phyloP scores from a whole-genome alignment of 1,140 invertebrate genomes.

The honey bee (Apis mellifera) region Amel_HAv3.1 CM009941.2:13483001-13483500 shows the following conservation, averaged over 20 bases:
- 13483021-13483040: background rate
- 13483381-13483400: conserved; percentile 24
- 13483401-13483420: background rate
- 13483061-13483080: background rate
- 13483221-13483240: background rate
- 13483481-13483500: conserved; percentile 46
- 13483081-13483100: conserved; percentile 22
- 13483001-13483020: background rate
- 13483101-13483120: conserved; percentile 4
- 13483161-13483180: conserved; percentile 14
- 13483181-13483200: background rate
- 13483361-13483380: background rate
- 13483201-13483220: background rate
- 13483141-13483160: background rate
- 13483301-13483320: background rate
- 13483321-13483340: no score
- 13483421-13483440: conserved; percentile 29
- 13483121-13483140: conserved; percentile 38
- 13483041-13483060: background rate
- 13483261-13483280: background rate
- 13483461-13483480: conserved; percentile 47
- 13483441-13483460: conserved; percentile 40
- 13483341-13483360: background rate
- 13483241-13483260: background rate
- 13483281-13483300: background rate